Evolutionary conservation across 2,888 invertebrate species (phyloP).

Genomic region (Andrena dorsata): DNA sequence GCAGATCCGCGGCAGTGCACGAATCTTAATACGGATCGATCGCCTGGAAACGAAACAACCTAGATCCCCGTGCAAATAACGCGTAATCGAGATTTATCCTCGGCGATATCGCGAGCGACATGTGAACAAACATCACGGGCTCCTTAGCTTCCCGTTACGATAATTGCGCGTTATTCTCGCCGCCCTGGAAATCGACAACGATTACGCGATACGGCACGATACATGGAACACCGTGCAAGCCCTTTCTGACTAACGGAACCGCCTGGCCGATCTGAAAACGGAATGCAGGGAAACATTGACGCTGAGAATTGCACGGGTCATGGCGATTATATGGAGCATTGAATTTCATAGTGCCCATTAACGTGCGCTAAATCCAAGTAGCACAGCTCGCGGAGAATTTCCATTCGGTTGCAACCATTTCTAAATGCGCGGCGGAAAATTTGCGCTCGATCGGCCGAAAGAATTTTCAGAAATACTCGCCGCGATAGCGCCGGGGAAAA

Average conservation of each 20-base stretch:
- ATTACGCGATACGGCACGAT: not conserved
- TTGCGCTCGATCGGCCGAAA: too few species aligned
- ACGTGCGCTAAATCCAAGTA: not conserved
- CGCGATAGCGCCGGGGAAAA: slow-evolving; percentile 2
- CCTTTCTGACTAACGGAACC: not conserved
- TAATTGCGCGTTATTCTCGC: slow-evolving; percentile 14
- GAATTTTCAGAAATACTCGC: not conserved
- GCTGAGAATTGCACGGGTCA: not conserved
- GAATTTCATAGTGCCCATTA: slow-evolving; percentile 11
- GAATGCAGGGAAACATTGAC: slow-evolving; percentile 7
- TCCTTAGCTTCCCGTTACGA: not conserved
- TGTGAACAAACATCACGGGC: slow-evolving; percentile 17
- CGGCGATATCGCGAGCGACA: slow-evolving; percentile 3
- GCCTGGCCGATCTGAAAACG: not conserved
- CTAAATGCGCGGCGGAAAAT: not conserved
- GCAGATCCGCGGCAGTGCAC: not conserved
- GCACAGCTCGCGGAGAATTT: not conserved
- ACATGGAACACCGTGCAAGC: not conserved
- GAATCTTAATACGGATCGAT: slow-evolving; percentile 2
- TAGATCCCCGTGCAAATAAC: not conserved
- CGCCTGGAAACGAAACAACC: not conserved
- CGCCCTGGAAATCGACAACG: slow-evolving; percentile 8
- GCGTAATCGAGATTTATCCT: not conserved
- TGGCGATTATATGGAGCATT: slow-evolving; percentile 8
- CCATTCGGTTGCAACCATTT: not conserved